Percentiles rank a stretch among this genome's conserved stretches.
Conservation (phyloP, 2,113 vertebrate genomes). For the Phaethornis superciliosus region DNA sequence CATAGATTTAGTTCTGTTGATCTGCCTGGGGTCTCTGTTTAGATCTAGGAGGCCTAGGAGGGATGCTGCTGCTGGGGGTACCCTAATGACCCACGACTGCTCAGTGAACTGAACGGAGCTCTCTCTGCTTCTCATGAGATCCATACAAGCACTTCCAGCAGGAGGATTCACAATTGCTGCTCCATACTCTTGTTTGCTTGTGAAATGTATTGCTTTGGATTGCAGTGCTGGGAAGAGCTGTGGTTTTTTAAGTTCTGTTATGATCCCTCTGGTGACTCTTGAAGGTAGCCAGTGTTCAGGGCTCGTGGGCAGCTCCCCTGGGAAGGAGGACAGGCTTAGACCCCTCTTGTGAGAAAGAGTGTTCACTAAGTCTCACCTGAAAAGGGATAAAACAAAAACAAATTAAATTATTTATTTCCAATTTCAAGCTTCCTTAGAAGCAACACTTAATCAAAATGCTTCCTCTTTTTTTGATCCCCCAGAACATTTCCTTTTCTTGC, state of each 20-base stretch:
- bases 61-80: not conserved
- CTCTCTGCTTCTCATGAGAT: not conserved
- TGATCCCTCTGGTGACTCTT: not conserved
- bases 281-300: not conserved
- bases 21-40: not conserved
- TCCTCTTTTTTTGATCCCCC: not conserved
- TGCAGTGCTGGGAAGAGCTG: not conserved
- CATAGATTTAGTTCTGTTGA: not conserved
- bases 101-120: not conserved
- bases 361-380: not conserved
- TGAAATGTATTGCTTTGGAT: not conserved
- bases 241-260: not conserved
- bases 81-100: rapidly evolving
- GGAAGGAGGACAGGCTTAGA: not conserved
- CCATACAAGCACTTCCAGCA: not conserved
- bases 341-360: not conserved
- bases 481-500: not conserved
- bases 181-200: not conserved
- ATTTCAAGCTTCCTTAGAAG: not conserved
- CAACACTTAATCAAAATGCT: not conserved
- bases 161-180: not conserved
- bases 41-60: not conserved
- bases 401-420: not conserved
- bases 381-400: not conserved
- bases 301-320: not conserved